Conservation (phyloP, 2,113 vertebrate species). For the Perca flavescens region DNA sequence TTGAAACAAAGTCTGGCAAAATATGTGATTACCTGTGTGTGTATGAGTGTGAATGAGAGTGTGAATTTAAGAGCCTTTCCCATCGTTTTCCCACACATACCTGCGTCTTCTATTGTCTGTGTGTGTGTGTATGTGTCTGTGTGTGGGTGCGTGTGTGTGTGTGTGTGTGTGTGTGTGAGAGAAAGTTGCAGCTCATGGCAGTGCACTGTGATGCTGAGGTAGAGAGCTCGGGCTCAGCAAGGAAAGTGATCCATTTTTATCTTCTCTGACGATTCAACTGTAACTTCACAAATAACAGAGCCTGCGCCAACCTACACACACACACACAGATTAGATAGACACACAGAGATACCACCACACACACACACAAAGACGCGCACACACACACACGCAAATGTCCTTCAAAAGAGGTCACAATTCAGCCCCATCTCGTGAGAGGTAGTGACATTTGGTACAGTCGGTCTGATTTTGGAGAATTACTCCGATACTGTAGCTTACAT, state of each 20-base stretch:
- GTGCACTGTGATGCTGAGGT: constrained; percentile 42
- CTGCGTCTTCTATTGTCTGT: too few relatives aligned
- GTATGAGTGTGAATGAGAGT: constrained; percentile 21
- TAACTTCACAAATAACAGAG: constrained; percentile 77
- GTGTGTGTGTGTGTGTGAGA: constrained; percentile 10
- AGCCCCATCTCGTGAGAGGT: too few relatives aligned
- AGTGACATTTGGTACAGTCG: too few relatives aligned
- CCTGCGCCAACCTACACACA: constrained; percentile 5
- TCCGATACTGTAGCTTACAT: too few relatives aligned
- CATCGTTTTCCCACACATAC: constrained; percentile 21
- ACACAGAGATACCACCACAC: too few relatives aligned
- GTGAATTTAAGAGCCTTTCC: constrained; percentile 58
- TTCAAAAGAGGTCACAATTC: too few relatives aligned
- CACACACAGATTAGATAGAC: too few relatives aligned
- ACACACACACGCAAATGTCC: too few relatives aligned
- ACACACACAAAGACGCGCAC: too few relatives aligned
- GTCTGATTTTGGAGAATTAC: too few relatives aligned
- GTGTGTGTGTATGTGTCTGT: constrained; percentile 2
- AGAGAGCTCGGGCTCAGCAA: constrained; percentile 60
- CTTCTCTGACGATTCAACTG: constrained; percentile 76
- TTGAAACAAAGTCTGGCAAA: constrained; percentile 76
- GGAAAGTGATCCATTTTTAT: constrained; percentile 84
- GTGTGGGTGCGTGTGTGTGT: constrained; percentile 16
- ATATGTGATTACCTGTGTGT: constrained; percentile 50
- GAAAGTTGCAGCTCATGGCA: constrained; percentile 17